These are phyloP conservation scores for Mycetomoellerius zeteki DNA, from an alignment of 1,140 invertebrate genomes.

Conservation along the genomic window DNA sequence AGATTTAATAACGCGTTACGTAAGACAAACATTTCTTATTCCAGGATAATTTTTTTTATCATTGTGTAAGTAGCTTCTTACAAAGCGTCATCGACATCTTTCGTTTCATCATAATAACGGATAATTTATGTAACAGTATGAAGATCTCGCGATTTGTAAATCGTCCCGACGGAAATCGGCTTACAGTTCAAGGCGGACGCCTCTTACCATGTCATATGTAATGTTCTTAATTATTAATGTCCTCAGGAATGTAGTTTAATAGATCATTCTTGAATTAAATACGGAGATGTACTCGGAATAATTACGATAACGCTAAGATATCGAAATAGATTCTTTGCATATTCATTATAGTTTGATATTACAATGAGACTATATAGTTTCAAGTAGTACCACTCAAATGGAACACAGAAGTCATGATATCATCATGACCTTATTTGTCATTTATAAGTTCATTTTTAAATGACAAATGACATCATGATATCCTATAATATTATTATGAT, in stretches of 20 bases:
- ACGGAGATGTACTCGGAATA: neutral
- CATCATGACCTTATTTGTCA: too few relatives aligned
- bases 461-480: too few relatives aligned
- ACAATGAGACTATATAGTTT: neutral
- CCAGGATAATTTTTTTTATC: conserved; percentile 42
- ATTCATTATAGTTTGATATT: neutral
- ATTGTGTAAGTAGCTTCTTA: conserved; percentile 1
- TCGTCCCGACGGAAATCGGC: conserved; percentile 54
- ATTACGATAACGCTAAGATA: neutral
- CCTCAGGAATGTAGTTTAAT: neutral
- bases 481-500: too few relatives aligned
- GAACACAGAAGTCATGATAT: too few relatives aligned
- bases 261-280: neutral
- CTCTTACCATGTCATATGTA: conserved; percentile 53
- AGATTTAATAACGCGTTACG: conserved; percentile 57
- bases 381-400: too few relatives aligned
- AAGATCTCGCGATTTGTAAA: conserved; percentile 57
- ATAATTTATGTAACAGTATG: conserved; percentile 44
- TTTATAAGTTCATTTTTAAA: too few relatives aligned
- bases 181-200: conserved; percentile 63
- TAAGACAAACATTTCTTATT: conserved; percentile 63
- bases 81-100: conserved; percentile 29
- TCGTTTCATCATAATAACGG: conserved; percentile 51
- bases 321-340: neutral
- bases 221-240: neutral